Evolutionary conservation across 2,888 invertebrate genomes (phyloP).

Genomic region (Pandemis cinnamomeana): DNA sequence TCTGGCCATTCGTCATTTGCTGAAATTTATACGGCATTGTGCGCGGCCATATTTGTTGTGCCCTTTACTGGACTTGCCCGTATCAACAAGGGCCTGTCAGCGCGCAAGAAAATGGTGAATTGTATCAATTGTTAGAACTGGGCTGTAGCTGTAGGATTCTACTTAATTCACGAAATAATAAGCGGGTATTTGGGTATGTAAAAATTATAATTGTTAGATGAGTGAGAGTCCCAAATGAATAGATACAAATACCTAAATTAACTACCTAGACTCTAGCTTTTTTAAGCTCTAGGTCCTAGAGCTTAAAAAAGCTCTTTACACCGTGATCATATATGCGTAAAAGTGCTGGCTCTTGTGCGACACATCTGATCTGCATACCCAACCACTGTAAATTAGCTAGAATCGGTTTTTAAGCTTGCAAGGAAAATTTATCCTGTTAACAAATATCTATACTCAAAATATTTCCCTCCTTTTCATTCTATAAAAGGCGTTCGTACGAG

Average conservation of each 20-base stretch:
- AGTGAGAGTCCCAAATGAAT: too few species aligned
- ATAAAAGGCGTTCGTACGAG: neutral
- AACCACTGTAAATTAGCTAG: neutral
- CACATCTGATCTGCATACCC: neutral
- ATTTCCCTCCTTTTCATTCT: neutral
- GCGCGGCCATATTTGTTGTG: conserved; percentile 56
- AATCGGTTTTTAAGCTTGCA: too few species aligned
- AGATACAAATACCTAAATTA: too few species aligned
- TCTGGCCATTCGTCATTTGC: conserved; percentile 54
- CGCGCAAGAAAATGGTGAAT: conserved; percentile 17
- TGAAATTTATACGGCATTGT: conserved; percentile 62
- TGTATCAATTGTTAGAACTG: conserved; percentile 5
- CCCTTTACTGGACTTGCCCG: conserved; percentile 50
- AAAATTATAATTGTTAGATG: too few species aligned
- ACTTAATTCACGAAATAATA: neutral
- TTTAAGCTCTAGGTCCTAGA: too few species aligned
- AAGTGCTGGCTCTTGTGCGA: too few species aligned
- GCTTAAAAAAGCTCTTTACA: too few species aligned
- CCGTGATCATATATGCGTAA: too few species aligned
- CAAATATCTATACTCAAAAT: neutral
- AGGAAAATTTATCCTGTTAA: neutral
- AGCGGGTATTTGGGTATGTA: too few species aligned
- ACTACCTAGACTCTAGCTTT: too few species aligned
- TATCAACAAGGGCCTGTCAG: conserved; percentile 51
- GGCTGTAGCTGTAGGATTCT: neutral